phyloP scores from a whole-genome alignment of 1,140 invertebrate species.

The Drosophila funebris region DNA sequence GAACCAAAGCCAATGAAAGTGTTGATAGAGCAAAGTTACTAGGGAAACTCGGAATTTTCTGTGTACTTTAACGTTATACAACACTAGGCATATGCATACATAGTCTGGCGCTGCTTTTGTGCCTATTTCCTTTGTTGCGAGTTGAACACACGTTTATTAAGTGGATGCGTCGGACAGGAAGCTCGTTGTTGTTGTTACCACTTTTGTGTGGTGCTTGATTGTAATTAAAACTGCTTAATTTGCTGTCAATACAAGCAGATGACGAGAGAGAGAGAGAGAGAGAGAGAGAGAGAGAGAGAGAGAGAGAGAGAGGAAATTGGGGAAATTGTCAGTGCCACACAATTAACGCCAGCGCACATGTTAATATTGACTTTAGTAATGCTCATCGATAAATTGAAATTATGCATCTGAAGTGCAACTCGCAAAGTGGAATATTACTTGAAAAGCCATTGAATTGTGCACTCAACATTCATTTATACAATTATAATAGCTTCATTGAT shows the following conservation, averaged over 20 bases:
- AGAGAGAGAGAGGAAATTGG: background rate
- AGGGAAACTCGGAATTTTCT: no score
- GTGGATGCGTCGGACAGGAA: constrained; percentile 10
- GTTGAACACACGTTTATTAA: constrained; percentile 38
- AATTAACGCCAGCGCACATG: constrained; percentile 37
- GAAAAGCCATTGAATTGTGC: constrained; percentile 22
- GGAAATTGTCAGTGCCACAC: constrained; percentile 39
- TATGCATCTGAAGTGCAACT: background rate
- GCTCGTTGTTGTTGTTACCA: constrained; percentile 27
- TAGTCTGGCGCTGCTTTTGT: no score
- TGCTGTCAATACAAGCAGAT: constrained; percentile 7
- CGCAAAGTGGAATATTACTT: constrained; percentile 4
- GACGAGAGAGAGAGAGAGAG: background rate
- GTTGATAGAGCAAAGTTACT: no score
- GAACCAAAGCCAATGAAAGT: no score
- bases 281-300: background rate
- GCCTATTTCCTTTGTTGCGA: constrained; percentile 5
- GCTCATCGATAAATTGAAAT: constrained; percentile 21
- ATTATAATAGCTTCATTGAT: background rate
- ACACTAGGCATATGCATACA: no score
- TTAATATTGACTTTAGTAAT: constrained; percentile 31
- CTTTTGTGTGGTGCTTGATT: constrained; percentile 21
- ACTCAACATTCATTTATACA: constrained; percentile 7
- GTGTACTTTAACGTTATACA: no score
- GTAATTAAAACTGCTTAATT: constrained; percentile 67